phyloP scores from a whole-genome alignment of 1,140 invertebrate species.

The Drosophila sucinea region DNA sequence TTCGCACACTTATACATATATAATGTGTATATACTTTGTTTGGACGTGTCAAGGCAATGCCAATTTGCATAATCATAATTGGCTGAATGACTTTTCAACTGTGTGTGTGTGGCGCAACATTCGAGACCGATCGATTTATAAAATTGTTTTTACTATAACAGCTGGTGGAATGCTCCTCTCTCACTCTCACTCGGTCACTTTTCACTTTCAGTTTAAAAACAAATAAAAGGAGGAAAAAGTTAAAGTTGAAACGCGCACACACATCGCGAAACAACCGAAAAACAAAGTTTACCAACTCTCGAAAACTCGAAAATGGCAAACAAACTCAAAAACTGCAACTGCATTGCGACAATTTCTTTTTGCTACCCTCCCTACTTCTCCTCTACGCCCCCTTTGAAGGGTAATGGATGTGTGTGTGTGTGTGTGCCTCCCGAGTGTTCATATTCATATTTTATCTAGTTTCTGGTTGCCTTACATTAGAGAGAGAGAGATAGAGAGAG shows the following conservation, averaged over 20 bases:
- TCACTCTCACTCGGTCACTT: constrained; percentile 15
- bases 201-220: constrained; percentile 50
- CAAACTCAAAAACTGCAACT: constrained; percentile 61
- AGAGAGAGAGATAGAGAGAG: constrained; percentile 8
- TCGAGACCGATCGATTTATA: constrained; percentile 38
- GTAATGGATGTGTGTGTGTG: constrained; percentile 8
- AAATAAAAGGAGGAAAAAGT: constrained; percentile 23
- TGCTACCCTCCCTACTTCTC: not conserved
- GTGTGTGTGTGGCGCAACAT: constrained; percentile 18
- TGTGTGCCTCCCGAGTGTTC: constrained; percentile 26
- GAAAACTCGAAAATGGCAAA: constrained; percentile 50
- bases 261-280: constrained; percentile 21
- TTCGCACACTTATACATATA: constrained; percentile 7
- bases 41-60: constrained; percentile 24
- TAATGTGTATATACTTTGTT: not conserved
- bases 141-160: constrained; percentile 42
- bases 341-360: constrained; percentile 64
- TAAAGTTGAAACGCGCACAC: constrained; percentile 31
- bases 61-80: constrained; percentile 47
- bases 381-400: not conserved
- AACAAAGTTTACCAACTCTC: constrained; percentile 36
- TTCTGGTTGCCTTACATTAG: constrained; percentile 49
- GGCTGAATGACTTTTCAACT: constrained; percentile 34
- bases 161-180: constrained; percentile 28
- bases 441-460: constrained; percentile 64